A percentile compares a stretch with the other conserved stretches of the same genome.
Evolutionary conservation across 1,140 invertebrate species (phyloP).

Genomic region (Diachasma alloeum): DNA sequence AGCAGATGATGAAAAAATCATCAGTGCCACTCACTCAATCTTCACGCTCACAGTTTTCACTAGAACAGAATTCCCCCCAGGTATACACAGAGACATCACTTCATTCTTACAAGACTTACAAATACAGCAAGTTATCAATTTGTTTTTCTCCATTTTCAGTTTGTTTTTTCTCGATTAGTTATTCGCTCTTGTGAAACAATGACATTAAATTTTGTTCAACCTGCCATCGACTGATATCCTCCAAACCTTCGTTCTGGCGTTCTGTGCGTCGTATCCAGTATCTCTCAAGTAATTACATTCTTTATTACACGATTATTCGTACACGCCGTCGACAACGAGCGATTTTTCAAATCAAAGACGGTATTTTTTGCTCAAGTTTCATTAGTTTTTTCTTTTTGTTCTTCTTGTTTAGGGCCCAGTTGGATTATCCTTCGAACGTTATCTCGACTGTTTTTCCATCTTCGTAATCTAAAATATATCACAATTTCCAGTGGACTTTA

Average conservation of each 20-base stretch:
- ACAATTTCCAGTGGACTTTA: too few relatives aligned
- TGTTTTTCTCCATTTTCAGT: conserved; percentile 15
- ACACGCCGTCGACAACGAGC: not conserved
- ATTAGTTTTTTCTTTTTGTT: too few relatives aligned
- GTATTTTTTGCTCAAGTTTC: not conserved
- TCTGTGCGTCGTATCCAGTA: not conserved
- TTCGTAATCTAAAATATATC: too few relatives aligned
- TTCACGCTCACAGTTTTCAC: too few relatives aligned
- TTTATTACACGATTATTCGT: not conserved
- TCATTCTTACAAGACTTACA: too few relatives aligned
- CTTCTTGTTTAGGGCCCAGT: too few relatives aligned
- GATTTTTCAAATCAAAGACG: not conserved
- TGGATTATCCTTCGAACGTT: too few relatives aligned
- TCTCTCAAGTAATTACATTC: not conserved
- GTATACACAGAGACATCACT: too few relatives aligned
- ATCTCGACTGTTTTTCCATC: too few relatives aligned
- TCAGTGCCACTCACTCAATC: too few relatives aligned
- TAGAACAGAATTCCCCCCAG: too few relatives aligned
- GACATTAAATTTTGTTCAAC: conserved; percentile 1
- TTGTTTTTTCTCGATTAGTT: conserved; percentile 20
- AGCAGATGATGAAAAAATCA: too few relatives aligned
- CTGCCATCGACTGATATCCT: conserved; percentile 3
- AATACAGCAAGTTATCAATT: not conserved
- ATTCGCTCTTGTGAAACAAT: conserved; percentile 8
- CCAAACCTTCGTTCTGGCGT: not conserved